Conservation (phyloP, 2,797 vertebrate genomes). For the Melanotaenia trifasciata region DNA sequence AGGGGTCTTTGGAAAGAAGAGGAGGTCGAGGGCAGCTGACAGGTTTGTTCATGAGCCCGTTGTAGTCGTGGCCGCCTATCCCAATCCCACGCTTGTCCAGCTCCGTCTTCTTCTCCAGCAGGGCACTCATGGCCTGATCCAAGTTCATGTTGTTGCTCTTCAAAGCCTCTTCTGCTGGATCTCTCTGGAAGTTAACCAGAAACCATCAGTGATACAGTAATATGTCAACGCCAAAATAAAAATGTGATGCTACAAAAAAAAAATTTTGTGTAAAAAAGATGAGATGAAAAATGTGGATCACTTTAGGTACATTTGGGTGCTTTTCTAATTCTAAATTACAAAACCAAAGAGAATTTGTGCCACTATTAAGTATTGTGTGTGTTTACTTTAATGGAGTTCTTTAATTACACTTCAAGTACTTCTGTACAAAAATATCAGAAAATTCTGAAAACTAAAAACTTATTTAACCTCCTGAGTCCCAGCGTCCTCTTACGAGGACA, state of each 20-base stretch:
- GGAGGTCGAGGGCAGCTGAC: slow-evolving; percentile 92
- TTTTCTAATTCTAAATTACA: background rate
- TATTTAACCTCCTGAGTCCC: no score
- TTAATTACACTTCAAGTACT: background rate
- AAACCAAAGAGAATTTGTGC: background rate
- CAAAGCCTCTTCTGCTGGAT: slow-evolving; percentile 98
- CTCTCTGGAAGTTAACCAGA: slow-evolving; percentile 85
- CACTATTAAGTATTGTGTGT: background rate
- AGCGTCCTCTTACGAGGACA: no score
- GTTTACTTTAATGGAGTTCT: background rate
- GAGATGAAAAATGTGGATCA: background rate
- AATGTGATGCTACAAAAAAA: background rate
- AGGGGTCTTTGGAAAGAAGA: slow-evolving; percentile 97
- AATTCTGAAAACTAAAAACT: no score
- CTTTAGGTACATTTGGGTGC: background rate
- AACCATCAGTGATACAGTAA: background rate
- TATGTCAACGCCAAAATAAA: background rate
- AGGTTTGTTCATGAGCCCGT: slow-evolving; percentile 92
- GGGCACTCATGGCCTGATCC: slow-evolving; percentile 98
- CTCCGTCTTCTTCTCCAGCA: slow-evolving; percentile 99
- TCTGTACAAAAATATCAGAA: background rate
- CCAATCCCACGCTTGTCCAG: slow-evolving; percentile 97
- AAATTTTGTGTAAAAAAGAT: background rate
- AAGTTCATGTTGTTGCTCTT: slow-evolving; percentile 98
- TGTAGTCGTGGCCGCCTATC: slow-evolving; percentile 90